Evolutionary conservation across 2,113 vertebrate species (phyloP), one percentile per base, ranked within the genome.

Genomic region (Bambusicola thoracicus): DNA sequence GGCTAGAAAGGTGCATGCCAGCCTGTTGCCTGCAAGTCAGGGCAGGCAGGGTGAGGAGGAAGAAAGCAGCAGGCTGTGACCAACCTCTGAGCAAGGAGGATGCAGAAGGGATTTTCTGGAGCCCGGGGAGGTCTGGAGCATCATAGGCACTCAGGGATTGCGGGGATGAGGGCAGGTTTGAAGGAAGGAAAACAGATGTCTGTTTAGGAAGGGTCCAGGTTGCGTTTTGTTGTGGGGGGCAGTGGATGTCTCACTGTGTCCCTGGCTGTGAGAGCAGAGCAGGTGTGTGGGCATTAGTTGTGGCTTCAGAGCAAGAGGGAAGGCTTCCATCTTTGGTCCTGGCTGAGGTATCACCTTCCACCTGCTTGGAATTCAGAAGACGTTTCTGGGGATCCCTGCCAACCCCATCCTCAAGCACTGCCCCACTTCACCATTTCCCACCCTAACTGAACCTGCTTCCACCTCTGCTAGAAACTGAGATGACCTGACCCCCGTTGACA

Each of bases 391-490:
- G 51, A 53, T 53, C 25, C 51, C 51, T 53, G 25, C 25, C 51
- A 53, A 53, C 51, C 25, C 13, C 51, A 53, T 27, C 51, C 27
- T 55, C 51, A 55, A 29, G 15, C 25, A 27, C 51, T 53, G 30
- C 2, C 5, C 1, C 21, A 20, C 5, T 19, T 68, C 10, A 5
- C n/a, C 68, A n/a, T 2, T 17, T 36, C 11, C 18, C 10, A 46
- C 2, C 8, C 16, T 1, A 1, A 34, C 16, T 84, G 84, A 81
- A 41, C 11, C 4, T 13, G 56, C 6, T 85, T 62, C 66, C 66
- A 46, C 32, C 14, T 81, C 67, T 85, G 46, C 44, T 77, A 89
- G 90, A 74, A 80, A 69, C n/a, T n/a, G n/a, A n/a, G n/a, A n/a
- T n/a, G n/a, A n/a, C n/a, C n/a, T n/a, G n/a, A n/a, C n/a, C n/a